Conservation (phyloP, 2,113 vertebrate species). For the Ammodytes dubius region DNA sequence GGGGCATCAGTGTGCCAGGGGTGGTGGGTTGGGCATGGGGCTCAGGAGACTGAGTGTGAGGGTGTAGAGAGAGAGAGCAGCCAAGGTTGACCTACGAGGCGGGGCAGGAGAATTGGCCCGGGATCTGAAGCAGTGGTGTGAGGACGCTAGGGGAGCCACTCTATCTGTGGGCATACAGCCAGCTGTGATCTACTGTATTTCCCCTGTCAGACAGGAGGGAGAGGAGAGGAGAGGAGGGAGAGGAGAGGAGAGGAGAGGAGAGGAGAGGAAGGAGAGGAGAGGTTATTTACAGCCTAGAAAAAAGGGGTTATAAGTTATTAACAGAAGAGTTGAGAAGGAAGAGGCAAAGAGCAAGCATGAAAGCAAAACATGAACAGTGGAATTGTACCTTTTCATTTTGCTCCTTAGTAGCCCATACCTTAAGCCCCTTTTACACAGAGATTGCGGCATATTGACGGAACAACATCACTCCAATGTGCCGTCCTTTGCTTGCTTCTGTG, state of each 20-base stretch:
- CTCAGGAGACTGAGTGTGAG: conserved; percentile 63
- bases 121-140: conserved; percentile 76
- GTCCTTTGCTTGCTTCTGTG: too few species aligned
- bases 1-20: conserved; percentile 61
- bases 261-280: background rate
- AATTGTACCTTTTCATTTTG: background rate
- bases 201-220: conserved; percentile 48
- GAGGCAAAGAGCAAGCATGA: background rate
- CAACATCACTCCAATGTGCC: too few species aligned
- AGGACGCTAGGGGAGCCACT: conserved; percentile 66
- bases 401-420: background rate
- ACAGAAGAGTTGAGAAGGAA: background rate
- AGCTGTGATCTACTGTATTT: conserved; percentile 73
- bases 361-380: background rate
- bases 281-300: background rate
- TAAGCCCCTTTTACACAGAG: background rate
- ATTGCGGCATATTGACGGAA: too few species aligned
- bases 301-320: conserved; percentile 1
- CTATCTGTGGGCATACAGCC: conserved; percentile 71
- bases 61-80: conserved; percentile 66
- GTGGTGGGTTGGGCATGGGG: conserved; percentile 61
- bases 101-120: conserved; percentile 76
- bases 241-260: background rate
- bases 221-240: conserved; percentile 5
- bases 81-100: conserved; percentile 77